Percentiles rank a stretch among this genome's conserved stretches.
Evolutionary conservation across 1,140 invertebrate species (phyloP).

Genomic region (Psilanteris sp.): DNA sequence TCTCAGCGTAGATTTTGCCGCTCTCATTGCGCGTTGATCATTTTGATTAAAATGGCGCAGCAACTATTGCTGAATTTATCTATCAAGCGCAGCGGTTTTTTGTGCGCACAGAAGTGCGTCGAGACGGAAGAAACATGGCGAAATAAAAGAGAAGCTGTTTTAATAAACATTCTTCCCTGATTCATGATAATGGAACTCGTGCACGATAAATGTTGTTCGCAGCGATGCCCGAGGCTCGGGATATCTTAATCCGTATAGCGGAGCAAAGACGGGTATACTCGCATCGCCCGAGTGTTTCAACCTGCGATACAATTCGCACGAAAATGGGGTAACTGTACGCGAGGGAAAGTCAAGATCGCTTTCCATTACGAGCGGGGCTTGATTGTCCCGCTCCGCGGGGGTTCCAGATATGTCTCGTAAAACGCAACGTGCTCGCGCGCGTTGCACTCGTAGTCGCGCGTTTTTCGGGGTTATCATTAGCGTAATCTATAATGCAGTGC

Average conservation of each 20-base stretch:
- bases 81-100: no score
- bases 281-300: conserved; percentile 5
- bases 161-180: conserved; percentile 6
- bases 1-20: no score
- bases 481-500: conserved; percentile 41
- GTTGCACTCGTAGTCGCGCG: conserved; percentile 15
- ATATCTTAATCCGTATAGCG: conserved; percentile 9
- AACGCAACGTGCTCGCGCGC: conserved; percentile 12
- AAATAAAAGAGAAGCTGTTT: conserved; percentile 1
- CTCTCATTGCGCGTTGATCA: no score
- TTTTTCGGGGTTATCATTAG: conserved; percentile 41
- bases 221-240: conserved; percentile 1
- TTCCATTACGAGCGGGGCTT: conserved; percentile 20
- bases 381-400: conserved; percentile 31
- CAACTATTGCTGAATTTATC: no score
- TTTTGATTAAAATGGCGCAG: no score
- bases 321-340: conserved; percentile 28
- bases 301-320: conserved; percentile 48
- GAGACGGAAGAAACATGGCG: neutral
- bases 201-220: conserved; percentile 12
- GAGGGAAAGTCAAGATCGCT: conserved; percentile 53
- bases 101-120: no score
- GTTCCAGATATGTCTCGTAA: conserved; percentile 24
- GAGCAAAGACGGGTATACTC: conserved; percentile 13
- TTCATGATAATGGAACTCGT: conserved; percentile 16